Percentiles rank a stretch among this genome's conserved stretches.
phyloP scores from a whole-genome alignment of 2,888 invertebrate genomes.

The Rhyacophila evoluta region DNA sequence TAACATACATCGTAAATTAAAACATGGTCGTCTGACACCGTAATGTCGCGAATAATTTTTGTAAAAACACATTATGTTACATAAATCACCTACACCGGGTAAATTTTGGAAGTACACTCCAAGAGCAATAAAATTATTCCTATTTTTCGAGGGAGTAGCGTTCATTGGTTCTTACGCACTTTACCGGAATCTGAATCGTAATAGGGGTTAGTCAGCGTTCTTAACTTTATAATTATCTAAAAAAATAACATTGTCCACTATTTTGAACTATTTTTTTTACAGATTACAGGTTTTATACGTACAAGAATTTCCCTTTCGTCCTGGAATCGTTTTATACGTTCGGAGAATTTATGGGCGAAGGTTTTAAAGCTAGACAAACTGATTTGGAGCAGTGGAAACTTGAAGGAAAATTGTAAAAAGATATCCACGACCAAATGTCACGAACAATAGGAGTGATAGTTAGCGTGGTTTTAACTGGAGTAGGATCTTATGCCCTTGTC shows the following conservation, averaged over 20 bases:
- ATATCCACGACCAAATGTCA: slow-evolving; percentile 64
- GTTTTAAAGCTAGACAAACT: slow-evolving; percentile 66
- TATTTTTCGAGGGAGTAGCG: slow-evolving; percentile 65
- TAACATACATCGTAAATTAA: not conserved
- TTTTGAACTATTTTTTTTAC: slow-evolving; percentile 57
- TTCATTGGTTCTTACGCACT: slow-evolving; percentile 74
- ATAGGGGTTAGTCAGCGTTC: slow-evolving; percentile 72
- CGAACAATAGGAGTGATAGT: slow-evolving; percentile 65
- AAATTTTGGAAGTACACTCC: slow-evolving; percentile 67
- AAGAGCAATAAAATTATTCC: slow-evolving; percentile 68
- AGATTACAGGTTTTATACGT: slow-evolving; percentile 80
- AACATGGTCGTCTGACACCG: not conserved
- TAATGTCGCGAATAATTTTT: not conserved
- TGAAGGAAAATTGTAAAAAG: slow-evolving; percentile 65
- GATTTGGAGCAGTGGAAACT: slow-evolving; percentile 72
- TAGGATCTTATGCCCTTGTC: slow-evolving; percentile 23
- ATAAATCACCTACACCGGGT: slow-evolving; percentile 72
- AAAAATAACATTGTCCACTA: slow-evolving; percentile 13
- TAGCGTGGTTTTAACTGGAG: slow-evolving; percentile 56
- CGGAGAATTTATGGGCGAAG: slow-evolving; percentile 73
- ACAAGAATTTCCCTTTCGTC: slow-evolving; percentile 74
- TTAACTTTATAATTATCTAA: not conserved
- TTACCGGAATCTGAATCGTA: slow-evolving; percentile 78
- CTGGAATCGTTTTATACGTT: slow-evolving; percentile 78
- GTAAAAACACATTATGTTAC: slow-evolving; percentile 70